Conservation (phyloP, 2,113 vertebrate species). For the Nannobrachium achirus region DNA sequence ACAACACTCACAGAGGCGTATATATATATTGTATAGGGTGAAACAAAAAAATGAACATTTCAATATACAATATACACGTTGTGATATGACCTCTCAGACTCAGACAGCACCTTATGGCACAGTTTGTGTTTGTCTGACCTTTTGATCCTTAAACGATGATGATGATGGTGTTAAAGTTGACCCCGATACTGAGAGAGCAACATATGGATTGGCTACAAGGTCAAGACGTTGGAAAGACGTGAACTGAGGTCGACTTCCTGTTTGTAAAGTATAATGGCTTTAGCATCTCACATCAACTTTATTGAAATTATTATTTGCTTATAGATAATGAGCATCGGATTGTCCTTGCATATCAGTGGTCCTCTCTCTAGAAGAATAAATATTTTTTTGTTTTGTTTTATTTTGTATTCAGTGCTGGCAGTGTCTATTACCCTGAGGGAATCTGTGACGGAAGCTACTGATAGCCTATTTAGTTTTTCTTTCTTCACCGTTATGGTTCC, state of each 20-base stretch:
- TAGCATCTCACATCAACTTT: slow-evolving; percentile 29
- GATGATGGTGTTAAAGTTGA: slow-evolving; percentile 46
- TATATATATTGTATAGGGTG: slow-evolving; percentile 62
- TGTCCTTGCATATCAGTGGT: slow-evolving; percentile 69
- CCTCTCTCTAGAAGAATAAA: slow-evolving; percentile 22
- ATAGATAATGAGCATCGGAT: slow-evolving; percentile 49
- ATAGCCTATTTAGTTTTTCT: too few species aligned
- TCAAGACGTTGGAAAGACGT: slow-evolving; percentile 49
- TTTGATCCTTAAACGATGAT: slow-evolving; percentile 34
- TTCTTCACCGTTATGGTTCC: not conserved
- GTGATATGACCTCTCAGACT: slow-evolving; percentile 42
- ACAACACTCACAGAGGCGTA: slow-evolving; percentile 50
- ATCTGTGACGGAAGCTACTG: slow-evolving; percentile 19
- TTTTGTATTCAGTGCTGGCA: slow-evolving; percentile 26
- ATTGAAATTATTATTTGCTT: slow-evolving; percentile 22
- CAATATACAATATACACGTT: slow-evolving; percentile 56
- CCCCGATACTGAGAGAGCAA: slow-evolving; percentile 67
- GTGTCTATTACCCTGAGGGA: slow-evolving; percentile 61
- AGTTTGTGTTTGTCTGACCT: slow-evolving; percentile 41
- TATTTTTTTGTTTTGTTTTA: not conserved
- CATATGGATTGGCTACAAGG: slow-evolving; percentile 58
- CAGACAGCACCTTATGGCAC: slow-evolving; percentile 36
- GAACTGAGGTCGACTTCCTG: slow-evolving; percentile 49
- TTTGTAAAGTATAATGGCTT: slow-evolving; percentile 53
- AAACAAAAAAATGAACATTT: slow-evolving; percentile 54